Evolutionary conservation across 2,888 invertebrate species (phyloP), one percentile per base, ranked within the genome.

Genomic region (Machimus rusticus): DNA sequence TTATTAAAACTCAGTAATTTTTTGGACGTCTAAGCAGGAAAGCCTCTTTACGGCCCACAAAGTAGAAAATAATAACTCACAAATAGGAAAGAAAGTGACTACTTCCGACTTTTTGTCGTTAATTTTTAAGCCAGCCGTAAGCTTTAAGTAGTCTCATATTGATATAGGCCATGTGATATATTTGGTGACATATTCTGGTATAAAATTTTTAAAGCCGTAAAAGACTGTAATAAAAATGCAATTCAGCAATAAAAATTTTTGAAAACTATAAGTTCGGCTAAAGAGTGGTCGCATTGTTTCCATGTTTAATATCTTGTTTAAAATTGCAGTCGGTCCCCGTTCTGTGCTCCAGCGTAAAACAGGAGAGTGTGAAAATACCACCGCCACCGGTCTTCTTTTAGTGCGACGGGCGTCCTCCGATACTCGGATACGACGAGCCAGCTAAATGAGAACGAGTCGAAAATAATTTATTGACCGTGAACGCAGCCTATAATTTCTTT

Each of bases 391-490:
- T 66, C 66, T 19, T 66, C 66, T 66, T 66, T 46, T 46, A 46
- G 23, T 19, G 1, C 19, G 12, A 0, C 39, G 39, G 39, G 39
- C 39, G 39, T 66, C 12, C 28, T 66, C 66, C 28, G 39, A 39
- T 39, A 12, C 39, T 39, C 12, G 39, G 39, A 23, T 66, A 66
- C 28, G 74, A 28, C 8, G n/a, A 28, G 8, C n/a, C 76, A 34
- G 76, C 81, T 55, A 31, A 51, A 16, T 51, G 81, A 51, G 55
- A 81, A 55, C 81, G 81, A 81, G 31, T 51, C 81, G 43, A 81
- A 81, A 51, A 81, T 81, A 81, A 81, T 81, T 81, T 81, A 81
- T 81, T 55, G 81, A 51, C 81, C 81, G 55, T 81, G 81, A 81
- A 81, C 55, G 51, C 43, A 81, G 81, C 55, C 51, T 19, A 28